phyloP scores from a whole-genome alignment of 2,113 vertebrate species.

The Cyanistes caeruleus region DNA sequence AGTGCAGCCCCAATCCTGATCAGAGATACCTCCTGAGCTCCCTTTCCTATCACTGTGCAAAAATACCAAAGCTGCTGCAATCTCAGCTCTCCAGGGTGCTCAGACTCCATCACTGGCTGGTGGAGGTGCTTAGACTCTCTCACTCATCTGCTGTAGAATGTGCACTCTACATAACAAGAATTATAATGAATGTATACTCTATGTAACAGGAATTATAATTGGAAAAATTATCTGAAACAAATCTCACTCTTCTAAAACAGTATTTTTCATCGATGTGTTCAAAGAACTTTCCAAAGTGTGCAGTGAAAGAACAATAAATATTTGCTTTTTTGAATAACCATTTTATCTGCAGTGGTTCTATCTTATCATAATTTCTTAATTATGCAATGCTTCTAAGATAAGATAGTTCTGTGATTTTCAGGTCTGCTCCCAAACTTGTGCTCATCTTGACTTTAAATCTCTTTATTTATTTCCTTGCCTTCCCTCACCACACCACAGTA shows the following conservation, averaged over 20 bases:
- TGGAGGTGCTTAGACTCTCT: neutral
- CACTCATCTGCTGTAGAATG: neutral
- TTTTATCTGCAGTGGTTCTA: neutral
- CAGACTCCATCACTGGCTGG: neutral
- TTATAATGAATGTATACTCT: neutral
- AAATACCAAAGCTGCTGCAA: neutral
- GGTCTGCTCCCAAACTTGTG: neutral
- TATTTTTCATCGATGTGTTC: neutral
- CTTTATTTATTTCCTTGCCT: neutral
- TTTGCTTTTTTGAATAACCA: neutral
- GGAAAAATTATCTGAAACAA: neutral
- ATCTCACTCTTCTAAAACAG: neutral
- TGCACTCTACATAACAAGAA: neutral
- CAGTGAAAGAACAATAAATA: neutral
- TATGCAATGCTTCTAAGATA: neutral
- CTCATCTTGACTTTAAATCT: neutral
- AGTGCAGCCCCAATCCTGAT: rapidly evolving
- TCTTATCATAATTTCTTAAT: neutral
- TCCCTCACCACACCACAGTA: rapidly evolving
- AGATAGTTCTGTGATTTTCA: neutral
- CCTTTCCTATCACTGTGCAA: neutral
- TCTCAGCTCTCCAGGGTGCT: neutral
- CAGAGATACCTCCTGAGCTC: neutral
- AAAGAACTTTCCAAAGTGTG: neutral
- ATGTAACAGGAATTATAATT: neutral